These are phyloP conservation scores for Paracyclopina nana DNA, from an alignment of 1,140 invertebrate genomes.

Conservation along the genomic window DNA sequence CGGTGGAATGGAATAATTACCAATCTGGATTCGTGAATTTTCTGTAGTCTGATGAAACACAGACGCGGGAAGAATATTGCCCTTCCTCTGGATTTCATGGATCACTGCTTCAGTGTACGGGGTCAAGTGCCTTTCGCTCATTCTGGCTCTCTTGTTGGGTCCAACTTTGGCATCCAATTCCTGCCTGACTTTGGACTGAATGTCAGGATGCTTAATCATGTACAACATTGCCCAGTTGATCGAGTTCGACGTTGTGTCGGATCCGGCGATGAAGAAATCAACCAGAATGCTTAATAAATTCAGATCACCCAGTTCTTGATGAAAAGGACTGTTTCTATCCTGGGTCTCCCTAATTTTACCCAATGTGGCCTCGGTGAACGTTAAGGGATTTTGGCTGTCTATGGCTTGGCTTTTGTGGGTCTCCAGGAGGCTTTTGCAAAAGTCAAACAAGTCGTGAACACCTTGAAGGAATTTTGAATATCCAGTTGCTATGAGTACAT, in stretches of 20 bases:
- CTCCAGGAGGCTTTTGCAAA: too few species aligned
- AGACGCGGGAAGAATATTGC: not conserved
- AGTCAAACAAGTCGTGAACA: too few species aligned
- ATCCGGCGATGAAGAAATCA: constrained; percentile 19
- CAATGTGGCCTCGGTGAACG: too few species aligned
- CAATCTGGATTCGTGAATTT: not conserved
- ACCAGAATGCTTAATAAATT: too few species aligned
- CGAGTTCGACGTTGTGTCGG: constrained; percentile 17
- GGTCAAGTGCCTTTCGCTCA: constrained; percentile 21
- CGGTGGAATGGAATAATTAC: not conserved
- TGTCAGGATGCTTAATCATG: constrained; percentile 17
- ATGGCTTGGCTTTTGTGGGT: too few species aligned
- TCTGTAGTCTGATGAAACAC: too few species aligned
- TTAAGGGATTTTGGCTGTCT: too few species aligned
- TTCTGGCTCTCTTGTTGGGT: constrained; percentile 17
- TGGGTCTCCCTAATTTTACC: too few species aligned
- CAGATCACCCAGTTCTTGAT: too few species aligned
- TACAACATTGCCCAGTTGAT: constrained; percentile 18
- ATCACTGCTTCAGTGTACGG: constrained; percentile 8
- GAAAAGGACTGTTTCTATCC: too few species aligned
- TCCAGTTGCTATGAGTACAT: too few species aligned
- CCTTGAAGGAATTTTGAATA: too few species aligned
- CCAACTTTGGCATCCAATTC: constrained; percentile 17
- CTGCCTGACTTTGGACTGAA: constrained; percentile 16
- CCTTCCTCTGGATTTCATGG: not conserved